Evolutionary conservation across 2,888 invertebrate species (phyloP), one percentile per base, ranked within the genome.

Genomic region (Luperina testacea): DNA sequence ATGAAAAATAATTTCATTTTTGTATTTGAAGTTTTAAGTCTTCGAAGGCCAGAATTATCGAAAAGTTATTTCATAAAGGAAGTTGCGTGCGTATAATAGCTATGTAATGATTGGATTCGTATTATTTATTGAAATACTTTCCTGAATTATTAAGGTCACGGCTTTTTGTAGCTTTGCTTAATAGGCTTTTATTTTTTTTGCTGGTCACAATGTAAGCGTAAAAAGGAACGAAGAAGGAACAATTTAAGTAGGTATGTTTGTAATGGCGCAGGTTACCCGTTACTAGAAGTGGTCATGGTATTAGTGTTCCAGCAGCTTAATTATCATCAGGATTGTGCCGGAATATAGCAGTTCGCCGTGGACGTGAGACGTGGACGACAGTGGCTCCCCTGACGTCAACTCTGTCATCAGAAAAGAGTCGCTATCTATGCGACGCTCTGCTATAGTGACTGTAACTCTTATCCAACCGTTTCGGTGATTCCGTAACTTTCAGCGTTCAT

Each of bases 51-150:
- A 72, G n/a, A 32, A 69, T 48, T 59, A 81, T 72, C 72, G 51
- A 83, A 57, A n/a, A 57, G 11, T 67, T 42, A 1, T 17, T 32
- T 68, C 51, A 51, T 72, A 42, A 59, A 59, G 63, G 32, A 68
- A 78, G 69, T 81, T 78, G 84, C 81, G 84, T 81, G 81, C 61
- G 4, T 48, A 15, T 63, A 83, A 71, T 63, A 13, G 63, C 42
- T 45, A 0, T 8, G 59, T 57, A 78, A 71, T 77, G 63, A 57
- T 72, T 57, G 59, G 6, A 78, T 81, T 78, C 51, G 48, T 42
- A 69, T 83, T 83, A 78, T 81, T 83, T 83, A 81, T 64, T 81
- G 72, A 81, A 78, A 64, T 2, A 42, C 63, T 48, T 78, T 64
- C 63, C 57, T 72, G 57, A 59, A 72, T n/a, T n/a, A n/a, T n/a